phyloP scores from a whole-genome alignment of 2,797 vertebrate species.

The Cyclura pinguis region DNA sequence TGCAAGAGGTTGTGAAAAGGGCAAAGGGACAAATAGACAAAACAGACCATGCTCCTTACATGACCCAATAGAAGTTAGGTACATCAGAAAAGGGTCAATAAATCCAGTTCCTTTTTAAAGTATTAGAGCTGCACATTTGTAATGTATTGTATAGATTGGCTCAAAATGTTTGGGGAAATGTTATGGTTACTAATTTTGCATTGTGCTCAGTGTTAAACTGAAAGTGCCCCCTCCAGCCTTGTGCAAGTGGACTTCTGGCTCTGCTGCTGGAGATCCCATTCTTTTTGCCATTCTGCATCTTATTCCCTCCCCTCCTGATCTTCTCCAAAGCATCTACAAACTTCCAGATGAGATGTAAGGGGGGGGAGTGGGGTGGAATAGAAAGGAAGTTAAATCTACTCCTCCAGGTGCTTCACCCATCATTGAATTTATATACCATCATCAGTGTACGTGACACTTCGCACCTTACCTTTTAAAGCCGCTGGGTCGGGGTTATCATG shows the following conservation, averaged over 20 bases:
- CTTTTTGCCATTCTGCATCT: not conserved
- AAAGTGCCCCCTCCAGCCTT: not conserved
- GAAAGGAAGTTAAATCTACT: not conserved
- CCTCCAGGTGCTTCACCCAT: not conserved
- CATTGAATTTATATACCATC: not conserved
- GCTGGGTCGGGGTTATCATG: no score
- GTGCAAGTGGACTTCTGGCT: not conserved
- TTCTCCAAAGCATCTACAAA: not conserved
- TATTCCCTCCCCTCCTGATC: not conserved
- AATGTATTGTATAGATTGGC: not conserved
- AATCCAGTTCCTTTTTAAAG: not conserved
- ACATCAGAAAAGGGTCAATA: not conserved
- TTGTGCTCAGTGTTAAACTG: not conserved
- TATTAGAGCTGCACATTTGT: not conserved
- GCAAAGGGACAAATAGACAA: constrained; percentile 11
- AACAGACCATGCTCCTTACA: not conserved
- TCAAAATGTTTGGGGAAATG: not conserved
- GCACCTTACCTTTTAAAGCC: no score
- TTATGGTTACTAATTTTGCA: not conserved
- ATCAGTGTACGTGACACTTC: no score
- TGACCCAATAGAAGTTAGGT: not conserved
- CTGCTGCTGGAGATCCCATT: not conserved
- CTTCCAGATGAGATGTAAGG: not conserved
- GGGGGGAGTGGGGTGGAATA: not conserved
- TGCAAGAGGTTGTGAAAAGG: not conserved